phyloP scores from a whole-genome alignment of 64 coral and sea anemone species.

The Catalaphyllia jardinei region DNA sequence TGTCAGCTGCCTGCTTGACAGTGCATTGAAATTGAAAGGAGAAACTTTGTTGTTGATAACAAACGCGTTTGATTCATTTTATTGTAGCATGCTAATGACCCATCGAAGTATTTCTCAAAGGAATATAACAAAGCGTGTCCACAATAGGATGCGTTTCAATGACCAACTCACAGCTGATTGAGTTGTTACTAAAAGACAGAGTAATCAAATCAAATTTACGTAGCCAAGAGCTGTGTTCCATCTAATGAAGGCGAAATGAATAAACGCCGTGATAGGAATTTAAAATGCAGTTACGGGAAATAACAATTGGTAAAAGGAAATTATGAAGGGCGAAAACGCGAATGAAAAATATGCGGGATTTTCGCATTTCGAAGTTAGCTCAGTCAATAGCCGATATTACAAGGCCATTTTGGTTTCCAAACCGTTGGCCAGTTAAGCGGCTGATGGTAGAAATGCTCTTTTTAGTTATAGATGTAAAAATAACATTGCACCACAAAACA shows the following conservation, averaged over 20 bases:
- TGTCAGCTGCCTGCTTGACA: not conserved
- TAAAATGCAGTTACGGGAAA: too few species aligned
- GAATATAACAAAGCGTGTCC: not conserved
- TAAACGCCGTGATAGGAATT: too few species aligned
- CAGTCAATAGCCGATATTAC: not conserved
- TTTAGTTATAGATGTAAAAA: not conserved
- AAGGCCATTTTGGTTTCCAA: not conserved
- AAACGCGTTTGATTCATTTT: not conserved
- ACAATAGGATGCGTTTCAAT: not conserved
- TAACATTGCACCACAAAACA: too few species aligned
- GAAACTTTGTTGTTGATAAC: not conserved
- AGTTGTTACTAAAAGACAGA: not conserved
- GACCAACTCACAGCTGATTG: not conserved
- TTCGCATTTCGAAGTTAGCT: not conserved
- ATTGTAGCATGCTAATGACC: not conserved
- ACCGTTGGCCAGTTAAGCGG: not conserved
- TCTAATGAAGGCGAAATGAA: too few species aligned
- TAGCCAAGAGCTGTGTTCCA: not conserved
- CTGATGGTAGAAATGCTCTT: not conserved
- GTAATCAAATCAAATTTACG: not conserved
- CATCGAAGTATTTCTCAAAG: not conserved
- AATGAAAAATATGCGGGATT: not conserved
- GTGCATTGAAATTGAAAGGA: not conserved
- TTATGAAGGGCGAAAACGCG: not conserved
- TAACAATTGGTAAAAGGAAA: not conserved